Evolutionary conservation across 30 jellyfish, hydroid and myxozoan genomes (phyloP).

Genomic region (Aurelia aurita complex sp. Pacific): DNA sequence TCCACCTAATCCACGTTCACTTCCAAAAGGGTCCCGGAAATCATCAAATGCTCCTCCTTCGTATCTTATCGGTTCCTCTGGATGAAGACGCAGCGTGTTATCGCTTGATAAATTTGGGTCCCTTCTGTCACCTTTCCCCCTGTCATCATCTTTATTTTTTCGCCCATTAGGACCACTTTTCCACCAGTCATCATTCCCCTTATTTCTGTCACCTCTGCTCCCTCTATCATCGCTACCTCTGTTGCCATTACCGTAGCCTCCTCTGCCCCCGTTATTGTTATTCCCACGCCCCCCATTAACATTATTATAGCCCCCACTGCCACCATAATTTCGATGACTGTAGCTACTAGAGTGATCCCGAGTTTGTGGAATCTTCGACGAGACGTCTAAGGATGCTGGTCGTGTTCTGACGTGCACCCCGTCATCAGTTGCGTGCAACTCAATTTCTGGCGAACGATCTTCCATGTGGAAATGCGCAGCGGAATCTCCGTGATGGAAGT

Average conservation of each 20-base stretch:
- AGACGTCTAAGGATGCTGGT: constrained; percentile 23
- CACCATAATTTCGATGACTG: background rate
- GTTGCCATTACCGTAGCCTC: too few relatives aligned
- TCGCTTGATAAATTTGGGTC: background rate
- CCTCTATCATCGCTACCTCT: too few relatives aligned
- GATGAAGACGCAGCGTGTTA: constrained; percentile 8
- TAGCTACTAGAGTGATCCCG: background rate
- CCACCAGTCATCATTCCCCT: too few relatives aligned
- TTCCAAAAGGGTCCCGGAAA: background rate
- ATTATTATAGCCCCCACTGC: background rate
- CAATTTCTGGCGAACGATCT: constrained; percentile 46
- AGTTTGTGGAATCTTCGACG: constrained; percentile 29
- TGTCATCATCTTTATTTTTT: background rate
- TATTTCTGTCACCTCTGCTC: too few relatives aligned
- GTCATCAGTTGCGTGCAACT: constrained; percentile 25
- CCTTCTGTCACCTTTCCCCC: background rate
- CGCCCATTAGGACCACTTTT: background rate
- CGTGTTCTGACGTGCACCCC: constrained; percentile 17
- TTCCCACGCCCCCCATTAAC: background rate
- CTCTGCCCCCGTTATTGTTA: too few relatives aligned
- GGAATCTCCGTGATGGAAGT: background rate
- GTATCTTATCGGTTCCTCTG: constrained; percentile 15
- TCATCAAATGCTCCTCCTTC: constrained; percentile 12
- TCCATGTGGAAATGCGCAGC: constrained; percentile 45
- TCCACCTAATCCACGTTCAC: constrained; percentile 7